Percentiles rank a stretch among this genome's conserved stretches.
Conservation (phyloP, 2,888 invertebrate genomes). For the Gymnoscelis rufifasciata region DNA sequence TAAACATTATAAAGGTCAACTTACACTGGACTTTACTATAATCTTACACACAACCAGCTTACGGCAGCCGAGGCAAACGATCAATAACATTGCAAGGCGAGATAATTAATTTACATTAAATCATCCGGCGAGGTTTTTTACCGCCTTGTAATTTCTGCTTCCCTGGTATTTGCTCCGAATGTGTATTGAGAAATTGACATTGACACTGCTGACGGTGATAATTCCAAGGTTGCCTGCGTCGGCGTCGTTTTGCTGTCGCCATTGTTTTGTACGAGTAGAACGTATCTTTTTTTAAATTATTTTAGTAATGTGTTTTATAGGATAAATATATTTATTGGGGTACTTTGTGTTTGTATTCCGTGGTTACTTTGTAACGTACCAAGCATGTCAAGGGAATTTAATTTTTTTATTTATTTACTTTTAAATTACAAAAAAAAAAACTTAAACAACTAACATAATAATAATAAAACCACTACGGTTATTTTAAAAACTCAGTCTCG, state of each 20-base stretch:
- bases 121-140: slow-evolving; percentile 16
- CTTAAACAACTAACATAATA: no score
- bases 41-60: slow-evolving; percentile 4
- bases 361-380: no score
- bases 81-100: slow-evolving; percentile 20
- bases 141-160: slow-evolving; percentile 17
- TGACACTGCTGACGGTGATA: slow-evolving; percentile 1
- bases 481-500: no score
- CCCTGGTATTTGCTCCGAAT: slow-evolving; percentile 22
- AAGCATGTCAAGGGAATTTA: no score
- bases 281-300: no score
- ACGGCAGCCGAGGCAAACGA: slow-evolving; percentile 13
- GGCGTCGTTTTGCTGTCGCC: no score
- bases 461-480: no score
- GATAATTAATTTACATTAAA: slow-evolving; percentile 18
- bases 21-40: slow-evolving; percentile 11
- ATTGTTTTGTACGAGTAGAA: background rate
- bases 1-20: slow-evolving; percentile 17
- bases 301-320: no score
- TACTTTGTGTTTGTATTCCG: no score
- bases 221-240: background rate
- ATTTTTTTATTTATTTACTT: no score
- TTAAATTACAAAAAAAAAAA: no score
- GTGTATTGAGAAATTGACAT: slow-evolving; percentile 19
- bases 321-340: no score